Percentiles rank a stretch among this genome's conserved stretches.
Evolutionary conservation across 2,113 vertebrate genomes (phyloP).

Genomic region (Irena cyanogastra): DNA sequence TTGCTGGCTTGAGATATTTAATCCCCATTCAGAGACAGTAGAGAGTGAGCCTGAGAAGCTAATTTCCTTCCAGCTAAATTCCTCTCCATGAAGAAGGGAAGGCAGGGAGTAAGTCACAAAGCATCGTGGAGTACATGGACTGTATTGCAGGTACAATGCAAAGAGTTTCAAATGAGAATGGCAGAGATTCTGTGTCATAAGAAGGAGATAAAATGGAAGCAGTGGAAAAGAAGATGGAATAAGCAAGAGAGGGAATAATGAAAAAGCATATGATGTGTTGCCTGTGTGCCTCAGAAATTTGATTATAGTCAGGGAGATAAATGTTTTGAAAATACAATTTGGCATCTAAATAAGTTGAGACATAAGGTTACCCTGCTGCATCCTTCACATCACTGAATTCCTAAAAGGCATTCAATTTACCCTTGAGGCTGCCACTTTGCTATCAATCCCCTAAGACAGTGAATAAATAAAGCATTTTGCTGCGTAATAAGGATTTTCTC

Average conservation of each 20-base stretch:
- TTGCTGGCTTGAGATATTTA: not conserved
- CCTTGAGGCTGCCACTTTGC: not conserved
- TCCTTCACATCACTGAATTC: not conserved
- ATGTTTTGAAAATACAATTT: not conserved
- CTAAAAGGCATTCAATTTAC: not conserved
- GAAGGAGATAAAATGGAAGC: not conserved
- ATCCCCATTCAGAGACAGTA: not conserved
- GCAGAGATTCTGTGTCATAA: not conserved
- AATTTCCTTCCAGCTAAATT: not conserved
- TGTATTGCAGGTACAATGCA: not conserved
- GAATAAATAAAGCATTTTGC: not conserved
- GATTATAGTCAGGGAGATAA: not conserved
- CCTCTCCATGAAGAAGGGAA: not conserved
- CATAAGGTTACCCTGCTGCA: not conserved
- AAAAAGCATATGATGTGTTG: not conserved
- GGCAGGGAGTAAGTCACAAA: not conserved
- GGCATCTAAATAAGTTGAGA: not conserved
- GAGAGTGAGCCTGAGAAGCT: not conserved
- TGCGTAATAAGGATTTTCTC: not conserved
- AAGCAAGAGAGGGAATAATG: not conserved
- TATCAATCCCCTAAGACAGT: not conserved
- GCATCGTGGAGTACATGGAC: accelerated
- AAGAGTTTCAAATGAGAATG: not conserved
- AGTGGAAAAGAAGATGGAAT: not conserved
- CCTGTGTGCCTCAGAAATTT: not conserved